phyloP scores from a whole-genome alignment of 2,797 vertebrate species.

The Capromys pilorides region DNA sequence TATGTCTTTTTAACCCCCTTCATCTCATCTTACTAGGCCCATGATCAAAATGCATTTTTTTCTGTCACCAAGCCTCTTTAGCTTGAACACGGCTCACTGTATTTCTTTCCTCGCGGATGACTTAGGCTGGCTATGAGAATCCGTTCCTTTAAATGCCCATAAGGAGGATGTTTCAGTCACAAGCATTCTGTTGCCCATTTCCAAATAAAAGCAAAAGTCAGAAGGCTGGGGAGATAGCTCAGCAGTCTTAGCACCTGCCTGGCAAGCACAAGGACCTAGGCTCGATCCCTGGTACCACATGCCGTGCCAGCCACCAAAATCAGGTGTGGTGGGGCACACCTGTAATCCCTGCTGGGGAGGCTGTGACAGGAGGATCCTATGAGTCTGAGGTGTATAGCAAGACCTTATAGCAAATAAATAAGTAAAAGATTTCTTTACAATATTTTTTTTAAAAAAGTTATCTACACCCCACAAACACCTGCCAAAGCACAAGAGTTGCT shows the following conservation, averaged over 20 bases:
- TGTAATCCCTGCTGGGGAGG: too few relatives aligned
- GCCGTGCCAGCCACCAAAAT: too few relatives aligned
- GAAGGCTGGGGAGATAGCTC: too few relatives aligned
- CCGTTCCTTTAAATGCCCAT: conserved; percentile 19
- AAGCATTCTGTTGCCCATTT: background rate
- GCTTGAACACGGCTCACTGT: background rate
- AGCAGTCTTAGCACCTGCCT: too few relatives aligned
- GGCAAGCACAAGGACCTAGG: too few relatives aligned
- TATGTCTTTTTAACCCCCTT: background rate
- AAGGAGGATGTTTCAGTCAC: background rate
- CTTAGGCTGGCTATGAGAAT: background rate
- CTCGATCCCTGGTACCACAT: too few relatives aligned
- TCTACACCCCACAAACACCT: conserved; percentile 41
- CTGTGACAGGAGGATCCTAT: too few relatives aligned
- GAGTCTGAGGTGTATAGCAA: too few relatives aligned
- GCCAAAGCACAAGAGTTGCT: background rate
- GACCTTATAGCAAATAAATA: too few relatives aligned
- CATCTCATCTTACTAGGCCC: background rate
- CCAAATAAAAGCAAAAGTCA: conserved; percentile 8
- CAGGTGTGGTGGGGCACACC: too few relatives aligned
- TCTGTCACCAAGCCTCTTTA: background rate
- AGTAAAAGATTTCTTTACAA: too few relatives aligned
- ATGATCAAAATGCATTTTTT: background rate
- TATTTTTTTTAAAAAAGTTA: background rate
- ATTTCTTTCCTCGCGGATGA: conserved; percentile 15